Conservation (phyloP, 2,888 invertebrate genomes). For the Aporophyla nigra region DNA sequence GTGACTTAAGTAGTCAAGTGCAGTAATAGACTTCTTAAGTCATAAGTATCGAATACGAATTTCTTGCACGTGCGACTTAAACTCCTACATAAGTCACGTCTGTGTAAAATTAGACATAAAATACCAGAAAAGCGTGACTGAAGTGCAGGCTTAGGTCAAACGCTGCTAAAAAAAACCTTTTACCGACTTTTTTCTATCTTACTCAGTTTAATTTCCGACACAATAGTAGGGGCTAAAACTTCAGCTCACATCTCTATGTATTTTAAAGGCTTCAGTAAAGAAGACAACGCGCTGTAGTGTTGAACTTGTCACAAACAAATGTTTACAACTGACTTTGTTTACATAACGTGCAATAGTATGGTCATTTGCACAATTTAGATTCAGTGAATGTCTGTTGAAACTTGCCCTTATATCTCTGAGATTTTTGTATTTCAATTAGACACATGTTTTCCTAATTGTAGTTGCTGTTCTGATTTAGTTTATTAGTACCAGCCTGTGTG, state of each 20-base stretch:
- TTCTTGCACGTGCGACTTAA: too few species aligned
- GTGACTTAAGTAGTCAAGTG: too few species aligned
- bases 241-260: constrained; percentile 57
- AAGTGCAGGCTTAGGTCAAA: too few species aligned
- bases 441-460: constrained; percentile 16
- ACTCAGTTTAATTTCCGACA: neutral
- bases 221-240: constrained; percentile 56
- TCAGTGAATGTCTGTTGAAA: neutral
- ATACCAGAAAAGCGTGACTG: too few species aligned
- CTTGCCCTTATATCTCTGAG: neutral
- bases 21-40: too few species aligned
- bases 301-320: constrained; percentile 69
- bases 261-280: constrained; percentile 62
- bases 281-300: constrained; percentile 61
- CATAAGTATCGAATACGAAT: too few species aligned
- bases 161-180: too few species aligned
- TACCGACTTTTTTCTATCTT: too few species aligned
- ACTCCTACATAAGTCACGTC: too few species aligned
- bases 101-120: too few species aligned
- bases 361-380: constrained; percentile 24
- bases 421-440: constrained; percentile 36
- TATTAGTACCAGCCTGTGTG: neutral
- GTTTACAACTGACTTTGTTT: constrained; percentile 44
- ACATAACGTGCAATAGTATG: constrained; percentile 40
- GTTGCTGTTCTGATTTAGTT: neutral